These are phyloP conservation scores for Leptinotarsa lineolata DNA, from an alignment of 1,140 invertebrate genomes.

Conservation along the genomic window DNA sequence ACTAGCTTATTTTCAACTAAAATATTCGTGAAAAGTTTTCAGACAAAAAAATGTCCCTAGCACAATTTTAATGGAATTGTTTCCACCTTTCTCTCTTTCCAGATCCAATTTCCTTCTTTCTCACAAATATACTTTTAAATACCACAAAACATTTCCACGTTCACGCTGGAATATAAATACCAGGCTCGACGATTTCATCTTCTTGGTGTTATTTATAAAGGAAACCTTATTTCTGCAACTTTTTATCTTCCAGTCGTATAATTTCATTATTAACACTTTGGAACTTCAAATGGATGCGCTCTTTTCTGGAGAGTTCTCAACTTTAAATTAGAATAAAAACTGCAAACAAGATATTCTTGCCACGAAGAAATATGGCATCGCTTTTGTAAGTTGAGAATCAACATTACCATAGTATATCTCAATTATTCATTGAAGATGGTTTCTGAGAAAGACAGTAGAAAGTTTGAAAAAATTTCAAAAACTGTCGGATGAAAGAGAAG, in stretches of 20 bases:
- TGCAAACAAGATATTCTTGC: constrained; percentile 1
- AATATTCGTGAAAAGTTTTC: no score
- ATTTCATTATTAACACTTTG: not conserved
- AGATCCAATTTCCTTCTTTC: no score
- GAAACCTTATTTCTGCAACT: not conserved
- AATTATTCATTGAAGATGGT: not conserved
- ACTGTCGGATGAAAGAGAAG: no score
- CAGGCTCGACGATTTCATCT: no score
- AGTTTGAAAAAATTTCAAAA: no score
- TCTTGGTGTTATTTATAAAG: not conserved
- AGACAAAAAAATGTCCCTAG: no score
- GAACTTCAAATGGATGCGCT: not conserved
- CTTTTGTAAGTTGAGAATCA: not conserved
- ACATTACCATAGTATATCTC: not conserved
- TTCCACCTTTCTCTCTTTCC: no score
- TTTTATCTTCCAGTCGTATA: not conserved
- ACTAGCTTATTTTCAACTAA: no score
- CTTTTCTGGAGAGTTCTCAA: not conserved
- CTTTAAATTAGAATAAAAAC: not conserved
- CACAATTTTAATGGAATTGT: no score
- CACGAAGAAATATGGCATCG: not conserved
- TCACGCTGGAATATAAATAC: no score
- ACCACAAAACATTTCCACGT: no score
- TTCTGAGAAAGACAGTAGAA: not conserved
- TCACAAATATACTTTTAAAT: no score